Base-by-base conservation (phyloP, 64 coral and sea anemone genomes). In the Porites lutea region DNA sequence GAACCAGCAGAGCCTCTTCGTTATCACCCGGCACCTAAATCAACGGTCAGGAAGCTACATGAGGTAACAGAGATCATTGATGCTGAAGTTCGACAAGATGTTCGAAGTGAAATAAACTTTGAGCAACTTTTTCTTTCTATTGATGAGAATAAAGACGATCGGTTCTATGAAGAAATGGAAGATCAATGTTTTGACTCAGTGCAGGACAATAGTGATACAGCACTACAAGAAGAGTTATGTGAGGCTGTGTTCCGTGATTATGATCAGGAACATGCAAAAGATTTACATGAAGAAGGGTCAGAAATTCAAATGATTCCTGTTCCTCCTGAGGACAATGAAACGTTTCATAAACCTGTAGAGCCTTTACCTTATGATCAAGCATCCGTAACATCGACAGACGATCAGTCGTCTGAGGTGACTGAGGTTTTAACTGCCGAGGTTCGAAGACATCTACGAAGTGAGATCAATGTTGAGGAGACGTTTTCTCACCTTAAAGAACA, bases 401-500 rank as follows among this genome's bases (percentile, higher is more conserved):
- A 3, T 6, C 44, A 84, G 59, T 68, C 13, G 52, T 18, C 81
- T 22, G 62, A 84, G 81, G 11, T 68, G 18, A 47, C 48, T 45
- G 81, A 68, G 16, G 22, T 13, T 19, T 21, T 84, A 21, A 14
- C 9, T 10, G 61, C 62, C 61, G 61, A 84, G 18, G 63, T 52
- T 51, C 81, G 61, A 48, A 61, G 10, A 68, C 45, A 67, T 50
- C 45, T 84, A 6, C 81, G n/a, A 83, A 54, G 78, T 53, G 83
- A 97, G 66, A 73, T 97, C 48, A 76, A 82, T 82, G 82, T 87
- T 81, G 95, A 97, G 55, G 66, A 84, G 52, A 59, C 91, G 52
- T 97, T 96, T 93, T n/a, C 22, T 65, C 69, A n/a, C 21, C 74
- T 90, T 74, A 87, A 96, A 52, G 82, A 79, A 14, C 72, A 55